Base-by-base conservation (phyloP, 1,140 invertebrate species). In the Drosophila tsacasi region DNA sequence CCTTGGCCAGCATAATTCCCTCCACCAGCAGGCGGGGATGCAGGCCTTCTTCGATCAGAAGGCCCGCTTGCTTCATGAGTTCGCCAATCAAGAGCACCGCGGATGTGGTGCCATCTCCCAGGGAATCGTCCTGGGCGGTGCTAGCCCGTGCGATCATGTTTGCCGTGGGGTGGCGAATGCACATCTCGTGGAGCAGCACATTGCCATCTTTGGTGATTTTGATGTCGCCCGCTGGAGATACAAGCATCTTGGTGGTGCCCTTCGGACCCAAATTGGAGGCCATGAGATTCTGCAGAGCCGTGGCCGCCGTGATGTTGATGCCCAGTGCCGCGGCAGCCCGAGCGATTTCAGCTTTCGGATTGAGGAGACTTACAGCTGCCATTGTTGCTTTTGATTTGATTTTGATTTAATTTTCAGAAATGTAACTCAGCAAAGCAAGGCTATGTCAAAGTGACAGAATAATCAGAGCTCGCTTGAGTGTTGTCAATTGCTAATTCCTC, bases 201-300 rank as follows among this genome's bases (percentile, higher is more conserved):
- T 99, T 99, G 47, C 99, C 99, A 94, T 99, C 99, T 93, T 99
- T 99, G 3, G 99, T 99, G 52, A 99, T 98, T 94, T 99, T 99
- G 55, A 99, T 99, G 83, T 99, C 99, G 49, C 99, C 99, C 47
- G 98, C 96, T 46, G 99, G 99, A 77, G 99, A 99, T 2, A 99
- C 99, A 81, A 99, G 94, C 98, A 99, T 99, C 96, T 99, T 99
- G 95, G 99, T 97, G 27, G 99, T 99, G 92, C 99, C 99, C 94
- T 99, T 99, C 0, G 99, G 99, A 8, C 99, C 99, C 69, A 99
- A 95, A 95, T 99, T 99, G 71, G 98, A 97, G 94, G 96, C 98
- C 96, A 99, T 97, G n/a, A 99, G 98, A 96, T 99, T 99, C 94
- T 99, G 98, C 74, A 99, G 97, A 46, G 99, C 99, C 94, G 97